Evolutionary conservation across 2,797 vertebrate species (phyloP).

Genomic region (Neosilurus hyrtlii): DNA sequence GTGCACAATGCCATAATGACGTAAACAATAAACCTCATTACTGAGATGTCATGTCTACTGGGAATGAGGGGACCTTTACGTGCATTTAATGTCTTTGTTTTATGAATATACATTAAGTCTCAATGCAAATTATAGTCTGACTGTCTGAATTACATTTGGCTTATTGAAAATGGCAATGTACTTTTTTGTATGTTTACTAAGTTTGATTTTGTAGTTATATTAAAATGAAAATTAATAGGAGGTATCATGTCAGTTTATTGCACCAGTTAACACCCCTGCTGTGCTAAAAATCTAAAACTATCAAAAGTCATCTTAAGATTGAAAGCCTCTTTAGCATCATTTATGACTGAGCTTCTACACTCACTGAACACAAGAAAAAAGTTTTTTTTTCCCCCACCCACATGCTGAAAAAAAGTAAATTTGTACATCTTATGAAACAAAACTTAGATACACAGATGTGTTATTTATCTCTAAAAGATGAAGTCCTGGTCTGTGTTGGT

Average conservation of each 20-base stretch:
- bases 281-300: background rate
- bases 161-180: background rate
- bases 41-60: slow-evolving; percentile 1
- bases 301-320: background rate
- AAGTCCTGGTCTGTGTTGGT: background rate
- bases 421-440: background rate
- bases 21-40: slow-evolving; percentile 28
- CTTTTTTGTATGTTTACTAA: background rate
- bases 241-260: background rate
- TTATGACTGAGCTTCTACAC: background rate
- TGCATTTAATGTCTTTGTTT: slow-evolving; percentile 28
- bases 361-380: background rate
- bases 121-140: slow-evolving; percentile 8
- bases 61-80: background rate
- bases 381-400: background rate
- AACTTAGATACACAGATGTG: background rate
- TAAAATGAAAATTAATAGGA: slow-evolving; percentile 17
- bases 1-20: background rate
- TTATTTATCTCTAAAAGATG: background rate
- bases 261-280: background rate
- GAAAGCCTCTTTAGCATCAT: background rate
- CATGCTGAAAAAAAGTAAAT: background rate
- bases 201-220: slow-evolving; percentile 8
- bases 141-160: background rate
- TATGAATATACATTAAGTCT: slow-evolving; percentile 9